Evolutionary conservation across 2,888 invertebrate species (phyloP), one percentile per base, ranked within the genome.

Genomic region (Apotomis betuletana): DNA sequence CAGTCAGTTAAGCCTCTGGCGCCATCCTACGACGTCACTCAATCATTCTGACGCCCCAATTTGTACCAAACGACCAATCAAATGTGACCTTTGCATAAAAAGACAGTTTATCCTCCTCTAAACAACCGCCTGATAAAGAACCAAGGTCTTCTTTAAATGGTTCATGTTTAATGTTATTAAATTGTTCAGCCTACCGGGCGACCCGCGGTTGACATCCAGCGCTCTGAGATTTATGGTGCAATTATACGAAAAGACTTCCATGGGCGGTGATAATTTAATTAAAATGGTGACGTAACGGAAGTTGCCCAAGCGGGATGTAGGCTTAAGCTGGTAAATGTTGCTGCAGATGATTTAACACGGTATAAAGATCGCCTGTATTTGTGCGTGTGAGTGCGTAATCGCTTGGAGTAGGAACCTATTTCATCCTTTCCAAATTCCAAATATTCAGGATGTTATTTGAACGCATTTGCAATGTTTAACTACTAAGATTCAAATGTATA

Each of bases 231-330:
- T 72, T 68, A 72, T 72, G 27, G 52, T 9, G 51, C 46, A 55
- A 58, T 71, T 67, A 60, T 59, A 52, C 71, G 58, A 51, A 67
- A 72, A 52, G 67, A 15, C 58, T 54, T 67, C 49, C 65, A 67
- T 68, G 63, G 72, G 72, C 72, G 72, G 67, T 54, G 68, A 68
- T 72, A 72, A 72, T 72, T 63, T 49, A 72, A 72, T 72, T 63
- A 72, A 72, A 72, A 63, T 44, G 15, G 15, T 63, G 62, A 68
- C 58, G 72, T 67, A 68, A 72, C 63, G n/a, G 46, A 62, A 46
- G 49, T 68, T 68, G 13, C 71, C 62, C 51, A 72, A 72, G 58
- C 46, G 59, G 58, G 67, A 63, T 68, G 72, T 72, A 72, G 72
- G 72, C 72, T 54, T 38, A 72, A 63, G 58, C 58, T 46, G 57